Base-by-base conservation (phyloP, 2,888 invertebrate species). In the Leptinotarsa juncta region DNA sequence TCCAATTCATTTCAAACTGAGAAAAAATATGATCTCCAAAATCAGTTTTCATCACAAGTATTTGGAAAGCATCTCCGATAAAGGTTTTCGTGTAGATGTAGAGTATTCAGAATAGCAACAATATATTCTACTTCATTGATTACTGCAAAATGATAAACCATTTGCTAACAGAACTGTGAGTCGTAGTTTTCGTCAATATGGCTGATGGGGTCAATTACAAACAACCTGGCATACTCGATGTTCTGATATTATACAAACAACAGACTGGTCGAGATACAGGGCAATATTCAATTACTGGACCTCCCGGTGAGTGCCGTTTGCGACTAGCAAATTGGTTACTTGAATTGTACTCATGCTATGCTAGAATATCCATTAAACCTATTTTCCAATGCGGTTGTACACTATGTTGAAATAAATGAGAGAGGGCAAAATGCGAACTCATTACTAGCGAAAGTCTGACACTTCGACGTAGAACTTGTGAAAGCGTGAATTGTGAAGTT, bases 201-300 rank as follows among this genome's bases (percentile, higher is more conserved):
- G 10, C 42, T 42, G 10, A 42, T 42, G 42, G 10, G 10, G 18
- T 18, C 53, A 18, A 53, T 53, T 23, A 60, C 15, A 20, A 20
- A 60, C 26, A 60, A 60, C 60, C 60, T 26, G 60, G 26, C 60
- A 23, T 7, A 60, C 12, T 23, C 23, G 14, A 62, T 32, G 12
- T 62, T 62, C 62, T 42, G n/a, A 62, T 62, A 32, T 26, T 5
- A 42, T n/a, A 32, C 62, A 62, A 62, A 62, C 42, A 62, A 62
- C 16, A 32, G n/a, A 7, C 32, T 42, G 16, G 26, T 42, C 32
- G 15, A n/a, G 62, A 32, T 62, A 32, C 42, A 62, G 42, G 62
- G 42, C 62, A 42, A 42, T 42, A 62, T 62, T 62, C 62, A 62
- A 62, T 62, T 62, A 62, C 42, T n/a, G 42, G 32, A 62, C n/a